Evolutionary conservation across 2,113 vertebrate genomes (phyloP).

Genomic region (Regulus satrapa): DNA sequence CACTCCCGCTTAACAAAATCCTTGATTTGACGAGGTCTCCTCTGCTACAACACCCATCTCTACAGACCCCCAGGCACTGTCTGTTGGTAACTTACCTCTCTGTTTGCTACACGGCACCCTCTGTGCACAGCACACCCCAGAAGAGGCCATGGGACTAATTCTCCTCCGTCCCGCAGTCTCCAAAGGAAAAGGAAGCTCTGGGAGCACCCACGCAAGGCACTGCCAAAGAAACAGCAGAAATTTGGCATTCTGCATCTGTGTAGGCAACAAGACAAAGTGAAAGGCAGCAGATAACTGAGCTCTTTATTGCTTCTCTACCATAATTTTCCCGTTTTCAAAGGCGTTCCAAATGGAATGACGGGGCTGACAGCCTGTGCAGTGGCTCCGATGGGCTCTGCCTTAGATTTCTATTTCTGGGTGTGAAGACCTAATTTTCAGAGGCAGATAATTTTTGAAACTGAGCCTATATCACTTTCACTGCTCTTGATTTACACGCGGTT

Average conservation of each 20-base stretch:
- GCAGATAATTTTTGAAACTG: slow-evolving; percentile 34
- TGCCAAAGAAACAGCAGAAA: slow-evolving; percentile 8
- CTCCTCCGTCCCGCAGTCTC: not conserved
- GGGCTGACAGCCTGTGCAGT: slow-evolving; percentile 27
- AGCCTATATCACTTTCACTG: not conserved
- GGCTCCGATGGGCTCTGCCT: not conserved
- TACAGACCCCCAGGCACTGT: not conserved
- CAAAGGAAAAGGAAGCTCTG: not conserved
- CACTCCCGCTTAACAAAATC: slow-evolving; percentile 29
- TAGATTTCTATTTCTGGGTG: slow-evolving; percentile 32
- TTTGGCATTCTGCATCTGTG: slow-evolving; percentile 42
- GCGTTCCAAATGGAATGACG: not conserved
- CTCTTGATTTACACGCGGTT: not conserved
- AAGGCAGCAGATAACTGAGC: slow-evolving; percentile 23
- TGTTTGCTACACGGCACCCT: not conserved
- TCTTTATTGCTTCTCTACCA: slow-evolving; percentile 23
- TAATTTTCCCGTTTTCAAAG: not conserved
- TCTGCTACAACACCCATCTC: not conserved
- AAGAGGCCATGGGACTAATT: not conserved
- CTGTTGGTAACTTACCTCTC: not conserved
- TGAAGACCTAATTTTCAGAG: slow-evolving; percentile 25
- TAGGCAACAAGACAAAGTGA: slow-evolving; percentile 45
- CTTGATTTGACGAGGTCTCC: not conserved
- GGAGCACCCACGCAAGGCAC: not conserved
- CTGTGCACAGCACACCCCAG: not conserved